Evolutionary conservation across 23 tunicate genomes (phyloP).

Genomic region (Trididemnum miniatum): DNA sequence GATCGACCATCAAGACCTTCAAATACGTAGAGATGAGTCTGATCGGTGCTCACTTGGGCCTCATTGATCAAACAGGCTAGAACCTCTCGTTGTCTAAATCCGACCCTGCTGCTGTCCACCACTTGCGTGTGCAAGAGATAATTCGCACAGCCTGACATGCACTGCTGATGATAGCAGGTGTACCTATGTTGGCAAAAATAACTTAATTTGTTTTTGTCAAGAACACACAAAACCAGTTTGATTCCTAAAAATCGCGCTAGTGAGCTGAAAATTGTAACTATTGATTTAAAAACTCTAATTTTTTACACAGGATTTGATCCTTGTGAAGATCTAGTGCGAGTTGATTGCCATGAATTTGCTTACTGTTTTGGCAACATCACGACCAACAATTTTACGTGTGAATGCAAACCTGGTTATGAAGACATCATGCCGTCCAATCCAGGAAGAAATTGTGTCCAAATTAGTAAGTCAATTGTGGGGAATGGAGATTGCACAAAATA

Average conservation of each 20-base stretch:
- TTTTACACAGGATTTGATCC: constrained; percentile 64
- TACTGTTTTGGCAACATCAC: constrained; percentile 53
- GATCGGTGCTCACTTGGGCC: not conserved
- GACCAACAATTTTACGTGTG: constrained; percentile 43
- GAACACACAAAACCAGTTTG: not conserved
- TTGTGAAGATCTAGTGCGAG: constrained; percentile 34
- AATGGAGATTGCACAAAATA: no score
- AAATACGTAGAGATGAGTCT: no score
- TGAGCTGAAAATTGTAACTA: not conserved
- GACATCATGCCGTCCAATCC: constrained; percentile 34
- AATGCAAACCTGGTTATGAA: constrained; percentile 44
- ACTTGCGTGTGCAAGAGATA: no score
- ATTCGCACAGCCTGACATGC: no score
- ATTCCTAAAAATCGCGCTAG: not conserved
- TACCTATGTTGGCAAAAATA: no score
- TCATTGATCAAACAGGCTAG: no score
- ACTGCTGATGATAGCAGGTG: no score
- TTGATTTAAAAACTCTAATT: no score
- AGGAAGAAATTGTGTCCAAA: constrained; percentile 65
- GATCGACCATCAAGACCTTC: no score
- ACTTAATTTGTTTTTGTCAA: not conserved
- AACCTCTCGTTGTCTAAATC: no score
- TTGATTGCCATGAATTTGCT: constrained; percentile 50
- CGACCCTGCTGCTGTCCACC: not conserved
- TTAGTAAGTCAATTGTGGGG: no score